Percentiles rank a stretch among this genome's conserved stretches.
Conservation (phyloP, 2,888 invertebrate species). For the Sinopyrophorus schimmeli region DNA sequence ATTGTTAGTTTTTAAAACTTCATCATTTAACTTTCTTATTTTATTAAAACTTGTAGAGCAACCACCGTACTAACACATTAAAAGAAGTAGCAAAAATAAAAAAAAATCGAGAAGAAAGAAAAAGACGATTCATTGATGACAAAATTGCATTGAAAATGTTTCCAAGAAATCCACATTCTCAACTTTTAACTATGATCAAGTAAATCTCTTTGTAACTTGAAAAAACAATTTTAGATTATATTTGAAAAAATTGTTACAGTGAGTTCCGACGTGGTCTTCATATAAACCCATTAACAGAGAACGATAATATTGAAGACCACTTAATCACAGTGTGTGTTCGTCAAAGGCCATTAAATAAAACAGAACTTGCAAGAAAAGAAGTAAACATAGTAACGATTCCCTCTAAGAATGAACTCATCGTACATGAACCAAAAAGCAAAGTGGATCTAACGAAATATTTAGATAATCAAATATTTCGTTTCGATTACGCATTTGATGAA, state of each 20-base stretch:
- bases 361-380: slow-evolving; percentile 84
- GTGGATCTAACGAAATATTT: slow-evolving; percentile 98
- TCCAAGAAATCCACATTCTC: slow-evolving; percentile 98
- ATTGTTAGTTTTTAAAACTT: no score
- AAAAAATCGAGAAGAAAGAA: slow-evolving; percentile 92
- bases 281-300: slow-evolving; percentile 67
- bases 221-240: no score
- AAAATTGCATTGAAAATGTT: slow-evolving; percentile 92
- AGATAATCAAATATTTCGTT: slow-evolving; percentile 97
- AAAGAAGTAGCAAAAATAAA: slow-evolving; percentile 96
- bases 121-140: slow-evolving; percentile 88
- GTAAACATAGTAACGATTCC: slow-evolving; percentile 97
- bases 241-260: slow-evolving; percentile 53
- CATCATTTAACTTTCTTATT: no score
- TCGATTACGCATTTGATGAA: slow-evolving; percentile 99
- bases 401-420: slow-evolving; percentile 88
- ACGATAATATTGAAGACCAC: slow-evolving; percentile 88
- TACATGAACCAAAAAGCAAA: slow-evolving; percentile 94
- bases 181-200: slow-evolving; percentile 95
- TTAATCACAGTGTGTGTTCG: slow-evolving; percentile 98
- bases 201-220: no score
- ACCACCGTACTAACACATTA: slow-evolving; percentile 80
- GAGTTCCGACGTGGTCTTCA: slow-evolving; percentile 67
- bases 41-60: no score
- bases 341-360: slow-evolving; percentile 94